phyloP scores from a whole-genome alignment of 2,797 vertebrate genomes.

The Rhinatrema bivittatum region DNA sequence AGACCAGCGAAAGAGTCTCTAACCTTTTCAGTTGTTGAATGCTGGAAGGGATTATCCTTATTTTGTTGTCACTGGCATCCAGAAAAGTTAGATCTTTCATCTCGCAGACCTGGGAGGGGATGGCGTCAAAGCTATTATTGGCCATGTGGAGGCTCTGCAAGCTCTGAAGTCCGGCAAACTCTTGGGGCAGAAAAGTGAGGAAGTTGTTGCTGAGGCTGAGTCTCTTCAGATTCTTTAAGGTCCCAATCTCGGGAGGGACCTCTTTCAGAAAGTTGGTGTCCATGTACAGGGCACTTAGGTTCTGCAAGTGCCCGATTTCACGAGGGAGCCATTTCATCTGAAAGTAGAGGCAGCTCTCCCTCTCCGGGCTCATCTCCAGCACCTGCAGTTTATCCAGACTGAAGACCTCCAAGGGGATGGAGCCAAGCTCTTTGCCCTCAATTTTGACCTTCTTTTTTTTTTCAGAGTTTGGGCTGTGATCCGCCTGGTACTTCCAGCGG shows the following conservation, averaged over 20 bases:
- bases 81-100: conserved; percentile 32
- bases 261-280: conserved; percentile 41
- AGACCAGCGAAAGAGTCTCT: conserved; percentile 25
- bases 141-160: conserved; percentile 39
- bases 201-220: conserved; percentile 42
- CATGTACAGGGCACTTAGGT: conserved; percentile 31
- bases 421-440: conserved; percentile 30
- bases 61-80: conserved; percentile 39
- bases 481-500: conserved; percentile 24
- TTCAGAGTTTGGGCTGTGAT: not conserved
- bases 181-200: conserved; percentile 19
- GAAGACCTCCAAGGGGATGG: conserved; percentile 17
- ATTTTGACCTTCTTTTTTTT: conserved; percentile 36
- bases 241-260: conserved; percentile 31
- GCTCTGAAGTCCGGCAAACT: conserved; percentile 28
- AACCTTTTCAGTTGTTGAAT: conserved; percentile 31
- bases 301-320: conserved; percentile 22
- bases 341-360: conserved; percentile 35
- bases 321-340: conserved; percentile 23
- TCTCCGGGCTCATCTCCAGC: conserved; percentile 44
- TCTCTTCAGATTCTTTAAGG: conserved; percentile 26
- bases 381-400: conserved; percentile 29
- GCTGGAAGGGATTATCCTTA: conserved; percentile 10
- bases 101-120: conserved; percentile 31
- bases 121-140: conserved; percentile 25